These are phyloP conservation scores for Leptinotarsa peninsularis DNA, from an alignment of 2,888 invertebrate genomes.

Conservation along the genomic window DNA sequence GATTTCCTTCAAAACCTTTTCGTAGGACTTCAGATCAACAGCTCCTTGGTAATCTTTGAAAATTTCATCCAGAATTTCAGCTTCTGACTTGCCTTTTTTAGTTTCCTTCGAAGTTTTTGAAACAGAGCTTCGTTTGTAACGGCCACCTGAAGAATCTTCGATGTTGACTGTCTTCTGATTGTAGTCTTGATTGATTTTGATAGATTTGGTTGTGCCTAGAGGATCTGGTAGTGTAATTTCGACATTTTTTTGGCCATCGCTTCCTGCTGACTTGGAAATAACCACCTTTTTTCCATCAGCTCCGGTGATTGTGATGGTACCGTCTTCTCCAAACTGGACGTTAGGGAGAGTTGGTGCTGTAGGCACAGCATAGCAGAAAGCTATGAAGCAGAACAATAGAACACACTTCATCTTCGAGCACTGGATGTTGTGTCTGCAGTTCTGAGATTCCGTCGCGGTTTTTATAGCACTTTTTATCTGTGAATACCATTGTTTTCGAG, in stretches of 20 bases:
- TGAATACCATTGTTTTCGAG: neutral
- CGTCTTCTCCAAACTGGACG: conserved; percentile 48
- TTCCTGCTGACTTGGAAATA: conserved; percentile 43
- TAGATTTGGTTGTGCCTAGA: conserved; percentile 43
- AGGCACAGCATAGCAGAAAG: conserved; percentile 39
- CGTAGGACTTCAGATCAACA: conserved; percentile 44
- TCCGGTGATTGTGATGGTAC: conserved; percentile 47
- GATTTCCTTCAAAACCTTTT: conserved; percentile 46
- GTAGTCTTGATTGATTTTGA: conserved; percentile 47
- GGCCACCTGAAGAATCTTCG: conserved; percentile 3
- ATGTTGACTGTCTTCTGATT: conserved; percentile 15
- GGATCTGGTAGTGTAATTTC: conserved; percentile 49
- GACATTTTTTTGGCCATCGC: conserved; percentile 44
- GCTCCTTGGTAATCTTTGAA: conserved; percentile 48
- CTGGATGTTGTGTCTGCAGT: neutral
- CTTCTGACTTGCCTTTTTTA: conserved; percentile 29
- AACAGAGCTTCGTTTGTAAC: neutral
- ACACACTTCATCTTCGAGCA: conserved; percentile 45
- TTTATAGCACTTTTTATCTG: neutral
- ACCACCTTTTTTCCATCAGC: conserved; percentile 45
- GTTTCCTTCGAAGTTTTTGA: conserved; percentile 5
- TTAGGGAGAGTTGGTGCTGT: conserved; percentile 30
- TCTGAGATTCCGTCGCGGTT: neutral
- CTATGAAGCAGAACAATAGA: conserved; percentile 41
- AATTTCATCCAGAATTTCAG: conserved; percentile 44